Conservation (phyloP, 2,113 vertebrate species). For the Xyliphius kryptos region DNA sequence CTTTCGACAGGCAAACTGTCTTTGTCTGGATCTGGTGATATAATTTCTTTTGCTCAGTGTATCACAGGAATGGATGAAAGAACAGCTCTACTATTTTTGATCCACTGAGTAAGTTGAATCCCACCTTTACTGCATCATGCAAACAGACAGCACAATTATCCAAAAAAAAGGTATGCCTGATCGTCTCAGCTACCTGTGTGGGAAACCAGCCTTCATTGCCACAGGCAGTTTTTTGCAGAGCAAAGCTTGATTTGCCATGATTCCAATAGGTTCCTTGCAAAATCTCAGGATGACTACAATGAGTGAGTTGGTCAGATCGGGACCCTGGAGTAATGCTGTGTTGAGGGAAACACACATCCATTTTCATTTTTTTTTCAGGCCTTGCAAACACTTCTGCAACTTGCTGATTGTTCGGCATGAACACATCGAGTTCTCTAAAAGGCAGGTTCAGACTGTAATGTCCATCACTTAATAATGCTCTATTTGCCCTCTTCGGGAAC, state of each 20-base stretch:
- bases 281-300: slow-evolving; percentile 30
- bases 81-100: background rate
- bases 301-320: slow-evolving; percentile 27
- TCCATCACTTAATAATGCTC: background rate
- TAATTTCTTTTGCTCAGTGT: background rate
- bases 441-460: slow-evolving; percentile 16
- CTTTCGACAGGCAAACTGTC: too few species aligned
- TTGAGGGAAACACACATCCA: background rate
- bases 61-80: background rate
- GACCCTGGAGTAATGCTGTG: slow-evolving; percentile 16
- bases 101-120: background rate
- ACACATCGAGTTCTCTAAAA: background rate
- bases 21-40: too few species aligned
- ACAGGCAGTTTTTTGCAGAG: background rate
- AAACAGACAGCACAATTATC: slow-evolving; percentile 16
- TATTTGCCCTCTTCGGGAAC: background rate
- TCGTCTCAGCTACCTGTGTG: background rate
- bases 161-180: slow-evolving; percentile 27
- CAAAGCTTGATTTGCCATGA: slow-evolving; percentile 12
- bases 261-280: slow-evolving; percentile 5
- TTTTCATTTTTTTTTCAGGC: background rate
- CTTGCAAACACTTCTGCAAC: slow-evolving; percentile 5
- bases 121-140: background rate
- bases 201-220: background rate
- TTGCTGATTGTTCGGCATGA: slow-evolving; percentile 24